Evolutionary conservation across 2,797 vertebrate species (phyloP), one percentile per base, ranked within the genome.

Genomic region (Rhabdomys pumilio): DNA sequence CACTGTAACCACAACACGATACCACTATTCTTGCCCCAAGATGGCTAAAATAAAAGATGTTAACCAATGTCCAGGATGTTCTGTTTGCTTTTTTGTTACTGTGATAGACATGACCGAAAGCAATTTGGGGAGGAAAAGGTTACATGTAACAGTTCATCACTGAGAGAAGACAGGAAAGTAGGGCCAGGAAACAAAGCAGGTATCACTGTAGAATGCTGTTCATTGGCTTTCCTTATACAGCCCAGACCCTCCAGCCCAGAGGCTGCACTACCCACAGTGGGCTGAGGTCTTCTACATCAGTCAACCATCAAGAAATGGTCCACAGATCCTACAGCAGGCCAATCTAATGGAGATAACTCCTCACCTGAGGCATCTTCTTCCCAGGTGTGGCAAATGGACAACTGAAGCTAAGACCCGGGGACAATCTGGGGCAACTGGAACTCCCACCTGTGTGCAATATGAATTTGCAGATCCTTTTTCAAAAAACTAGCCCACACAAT

Each of bases 1-100:
- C 34, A 83, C 47, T 47, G 44, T 86, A 86, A 86, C 11, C 59
- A 94, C 59, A n/a, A 83, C 31, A 55, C 41, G 44, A 67, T 67
- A 72, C 47, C 38, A 65, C 20, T 7, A 17, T 11, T 67, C 15
- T 47, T 57, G 53, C 75, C 81, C 15, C 61, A 77, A 24, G 90
- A 77, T 86, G 61, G 6, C 15, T 59, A 75, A 95, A 86, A 92
- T 69, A 26, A 65, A 94, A 88, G 53, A 47, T 41, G 29, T 15
- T 41, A 73, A 65, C 55, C 89, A 92, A 82, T 8, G 13, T 72
- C 55, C 44, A 65, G 3, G 6, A 29, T 50, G 26, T 50, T 77
- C 75, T 50, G 26, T 50, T 77, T 77, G 75, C 44, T 50, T 50
- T 50, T 50, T 17, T 1, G 7, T 76, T 76, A 77, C 26, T 31